Percentiles rank a stretch among this genome's conserved stretches.
Evolutionary conservation across 2,888 invertebrate genomes (phyloP).

Genomic region (Portevinia maculata): DNA sequence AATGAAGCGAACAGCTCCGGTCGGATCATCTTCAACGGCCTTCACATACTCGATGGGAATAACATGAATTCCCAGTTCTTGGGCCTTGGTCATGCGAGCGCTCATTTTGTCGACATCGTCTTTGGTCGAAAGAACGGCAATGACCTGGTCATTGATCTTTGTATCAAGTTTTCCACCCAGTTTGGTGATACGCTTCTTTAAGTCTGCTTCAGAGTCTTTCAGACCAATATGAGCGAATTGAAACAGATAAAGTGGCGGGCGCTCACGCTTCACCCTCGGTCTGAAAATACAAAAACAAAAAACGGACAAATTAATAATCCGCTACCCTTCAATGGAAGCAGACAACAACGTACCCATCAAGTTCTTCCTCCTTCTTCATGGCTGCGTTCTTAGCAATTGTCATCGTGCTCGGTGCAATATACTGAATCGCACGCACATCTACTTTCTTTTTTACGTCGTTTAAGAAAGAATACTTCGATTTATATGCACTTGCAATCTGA

Average conservation of each 20-base stretch:
- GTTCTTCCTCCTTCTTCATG: slow-evolving; percentile 84
- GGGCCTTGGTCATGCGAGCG: slow-evolving; percentile 86
- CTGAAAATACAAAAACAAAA: slow-evolving; percentile 78
- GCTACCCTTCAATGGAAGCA: no score
- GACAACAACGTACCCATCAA: slow-evolving; percentile 79
- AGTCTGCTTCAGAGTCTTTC: slow-evolving; percentile 84
- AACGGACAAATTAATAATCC: slow-evolving; percentile 8
- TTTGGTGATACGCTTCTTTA: slow-evolving; percentile 88
- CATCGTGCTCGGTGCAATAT: slow-evolving; percentile 83
- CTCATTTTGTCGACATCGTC: slow-evolving; percentile 88
- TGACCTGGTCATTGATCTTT: slow-evolving; percentile 86
- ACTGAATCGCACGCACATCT: slow-evolving; percentile 85
- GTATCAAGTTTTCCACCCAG: slow-evolving; percentile 90
- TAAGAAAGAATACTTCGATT: slow-evolving; percentile 85
- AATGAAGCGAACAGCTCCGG: slow-evolving; percentile 86
- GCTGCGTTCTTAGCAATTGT: slow-evolving; percentile 76
- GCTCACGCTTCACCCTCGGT: slow-evolving; percentile 86
- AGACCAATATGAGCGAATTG: slow-evolving; percentile 89
- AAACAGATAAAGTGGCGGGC: slow-evolving; percentile 89
- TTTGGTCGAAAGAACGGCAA: slow-evolving; percentile 90
- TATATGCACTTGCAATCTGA: slow-evolving; percentile 86
- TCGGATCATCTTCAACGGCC: slow-evolving; percentile 85
- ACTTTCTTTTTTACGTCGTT: slow-evolving; percentile 86
- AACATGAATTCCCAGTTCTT: slow-evolving; percentile 89
- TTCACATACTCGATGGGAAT: slow-evolving; percentile 91